Conservation (phyloP, 2,113 vertebrate genomes). For the Cygnus buccinator region DNA sequence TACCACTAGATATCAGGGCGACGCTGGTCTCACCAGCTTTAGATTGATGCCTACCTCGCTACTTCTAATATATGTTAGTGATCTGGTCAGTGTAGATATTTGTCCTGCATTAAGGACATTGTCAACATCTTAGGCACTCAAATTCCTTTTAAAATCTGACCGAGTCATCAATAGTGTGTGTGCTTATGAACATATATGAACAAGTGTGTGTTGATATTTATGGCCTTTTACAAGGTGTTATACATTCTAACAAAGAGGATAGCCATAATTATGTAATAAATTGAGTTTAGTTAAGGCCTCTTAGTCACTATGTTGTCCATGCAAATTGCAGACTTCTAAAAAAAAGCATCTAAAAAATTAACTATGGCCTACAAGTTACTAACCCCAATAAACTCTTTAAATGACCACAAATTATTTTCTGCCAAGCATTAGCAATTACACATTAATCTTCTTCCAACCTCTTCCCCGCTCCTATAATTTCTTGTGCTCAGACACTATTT, state of each 20-base stretch:
- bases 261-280: background rate
- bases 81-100: background rate
- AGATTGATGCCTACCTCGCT: too few species aligned
- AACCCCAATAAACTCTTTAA: background rate
- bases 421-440: background rate
- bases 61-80: background rate
- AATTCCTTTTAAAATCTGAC: background rate
- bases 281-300: background rate
- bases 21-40: background rate
- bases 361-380: background rate
- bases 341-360: background rate
- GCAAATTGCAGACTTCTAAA: background rate
- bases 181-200: background rate
- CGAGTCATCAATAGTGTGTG: fast-evolving
- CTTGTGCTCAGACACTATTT: background rate
- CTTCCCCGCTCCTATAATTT: background rate
- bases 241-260: background rate
- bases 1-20: fast-evolving
- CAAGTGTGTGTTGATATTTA: background rate
- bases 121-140: background rate
- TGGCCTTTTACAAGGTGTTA: background rate
- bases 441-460: background rate
- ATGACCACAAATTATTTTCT: background rate
- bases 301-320: background rate
- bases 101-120: background rate